phyloP scores from a whole-genome alignment of 2,113 vertebrate genomes.

The Petrocephalus microphthalmus region DNA sequence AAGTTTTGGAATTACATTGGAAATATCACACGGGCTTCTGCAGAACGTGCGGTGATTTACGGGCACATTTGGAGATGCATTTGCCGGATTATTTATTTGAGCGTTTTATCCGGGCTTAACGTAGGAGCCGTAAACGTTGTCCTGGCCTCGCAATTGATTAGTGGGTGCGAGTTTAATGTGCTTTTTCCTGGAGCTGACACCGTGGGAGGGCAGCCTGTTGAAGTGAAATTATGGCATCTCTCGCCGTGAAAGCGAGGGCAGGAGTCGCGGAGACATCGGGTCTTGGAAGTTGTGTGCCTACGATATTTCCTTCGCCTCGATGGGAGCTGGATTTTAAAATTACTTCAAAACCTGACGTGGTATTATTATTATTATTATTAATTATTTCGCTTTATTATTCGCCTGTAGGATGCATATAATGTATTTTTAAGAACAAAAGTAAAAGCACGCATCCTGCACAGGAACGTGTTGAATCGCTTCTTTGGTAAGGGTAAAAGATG shows the following conservation, averaged over 20 bases:
- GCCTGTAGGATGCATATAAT: background rate
- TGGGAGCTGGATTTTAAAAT: background rate
- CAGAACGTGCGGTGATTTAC: background rate
- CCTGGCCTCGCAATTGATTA: background rate
- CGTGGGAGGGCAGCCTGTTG: conserved; percentile 3
- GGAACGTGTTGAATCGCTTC: background rate
- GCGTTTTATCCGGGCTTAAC: background rate
- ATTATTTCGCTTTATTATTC: background rate
- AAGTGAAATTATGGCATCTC: conserved; percentile 5
- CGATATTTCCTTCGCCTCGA: background rate
- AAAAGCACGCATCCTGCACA: background rate
- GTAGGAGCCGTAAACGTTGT: background rate
- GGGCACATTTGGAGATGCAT: background rate
- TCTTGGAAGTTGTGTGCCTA: background rate
- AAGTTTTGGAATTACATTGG: background rate
- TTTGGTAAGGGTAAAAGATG: background rate
- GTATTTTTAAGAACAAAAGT: background rate
- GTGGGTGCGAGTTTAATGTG: conserved; percentile 7
- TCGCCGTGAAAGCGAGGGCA: background rate
- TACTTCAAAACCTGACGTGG: background rate
- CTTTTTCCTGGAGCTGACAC: background rate
- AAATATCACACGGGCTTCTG: background rate
- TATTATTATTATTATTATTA: background rate
- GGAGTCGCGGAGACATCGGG: background rate
- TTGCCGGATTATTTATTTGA: background rate